phyloP scores from a whole-genome alignment of 2,797 vertebrate genomes.

The Diplodus sargus region DNA sequence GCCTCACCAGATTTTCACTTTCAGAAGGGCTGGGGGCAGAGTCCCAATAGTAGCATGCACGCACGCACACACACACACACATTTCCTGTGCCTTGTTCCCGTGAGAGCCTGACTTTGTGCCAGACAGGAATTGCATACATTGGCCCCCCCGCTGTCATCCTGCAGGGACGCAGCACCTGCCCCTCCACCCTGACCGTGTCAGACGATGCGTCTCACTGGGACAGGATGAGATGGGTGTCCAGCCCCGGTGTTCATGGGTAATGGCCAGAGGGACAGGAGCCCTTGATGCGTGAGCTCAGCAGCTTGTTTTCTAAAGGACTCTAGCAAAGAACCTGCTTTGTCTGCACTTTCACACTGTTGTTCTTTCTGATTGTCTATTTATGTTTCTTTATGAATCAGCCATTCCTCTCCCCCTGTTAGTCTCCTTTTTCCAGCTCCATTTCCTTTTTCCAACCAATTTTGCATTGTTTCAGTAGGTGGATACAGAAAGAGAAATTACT shows the following conservation, averaged over 20 bases:
- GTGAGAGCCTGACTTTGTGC: constrained; percentile 75
- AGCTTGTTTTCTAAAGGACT: constrained; percentile 72
- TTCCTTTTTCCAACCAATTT: constrained; percentile 57
- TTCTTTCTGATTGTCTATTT: constrained; percentile 64
- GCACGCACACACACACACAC: constrained; percentile 22
- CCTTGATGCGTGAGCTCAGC: constrained; percentile 45
- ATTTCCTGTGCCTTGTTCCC: constrained; percentile 75
- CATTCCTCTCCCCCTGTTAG: not conserved
- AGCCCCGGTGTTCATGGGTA: constrained; percentile 42
- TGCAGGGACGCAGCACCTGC: constrained; percentile 59
- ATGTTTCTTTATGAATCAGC: constrained; percentile 65
- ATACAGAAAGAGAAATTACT: constrained; percentile 20
- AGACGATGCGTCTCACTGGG: constrained; percentile 47
- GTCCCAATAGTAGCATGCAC: constrained; percentile 52
- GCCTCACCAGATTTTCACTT: constrained; percentile 78
- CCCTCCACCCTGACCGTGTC: constrained; percentile 51
- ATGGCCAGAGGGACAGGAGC: constrained; percentile 36
- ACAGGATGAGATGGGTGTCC: constrained; percentile 64
- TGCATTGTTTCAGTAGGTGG: constrained; percentile 30
- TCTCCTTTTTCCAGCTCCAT: constrained; percentile 21
- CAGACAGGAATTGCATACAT: constrained; percentile 80
- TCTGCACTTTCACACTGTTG: constrained; percentile 70
- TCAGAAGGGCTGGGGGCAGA: constrained; percentile 41
- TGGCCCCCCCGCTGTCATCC: constrained; percentile 43
- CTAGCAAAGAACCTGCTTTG: constrained; percentile 61